Evolutionary conservation across 2,888 invertebrate genomes (phyloP), one percentile per base, ranked within the genome.

Genomic region (Nebria salina): DNA sequence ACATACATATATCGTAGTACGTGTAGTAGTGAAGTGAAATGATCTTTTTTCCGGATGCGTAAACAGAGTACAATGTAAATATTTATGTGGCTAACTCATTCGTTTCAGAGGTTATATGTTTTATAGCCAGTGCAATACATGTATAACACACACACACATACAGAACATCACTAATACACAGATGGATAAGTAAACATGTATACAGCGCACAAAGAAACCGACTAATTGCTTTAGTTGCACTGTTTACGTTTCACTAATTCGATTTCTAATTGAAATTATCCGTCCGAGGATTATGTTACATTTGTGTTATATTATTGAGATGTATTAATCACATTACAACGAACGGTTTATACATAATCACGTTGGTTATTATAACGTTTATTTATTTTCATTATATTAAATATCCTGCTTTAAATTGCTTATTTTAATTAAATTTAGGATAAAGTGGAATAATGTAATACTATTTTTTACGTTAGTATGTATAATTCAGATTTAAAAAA

Each of bases 1-100:
- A n/a, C 66, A 66, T 66, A 66, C 15, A 15, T 15, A 13, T 11
- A 8, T 11, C 70, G 13, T 26, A 9, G 13, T 26, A 9, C 7
- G 34, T 70, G 2, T 20, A 20, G 25, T 66, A 66, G 75, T 68
- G 64, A 77, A 78, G 72, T 78, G 70, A 65, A 75, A 7, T 34
- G 8, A 76, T 25, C 20, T n/a, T 65, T 76, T 81, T 73, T 81
- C 81, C 81, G 81, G 81, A 81, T 81, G 81, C 72, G 73, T 81
- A 81, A 73, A 76, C 76, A 81, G 65, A 26, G 65, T 70, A 81
- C 73, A 81, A 76, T 72, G 54, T 81, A 81, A 81, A 81, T 81
- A 81, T 81, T 81, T 81, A 81, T 76, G 76, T 81, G 76, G 76
- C 76, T 75, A 73, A 76, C 70, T 81, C 80, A 76, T 75, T 81